A percentile compares a stretch with the other conserved stretches of the same genome.
These are phyloP conservation scores for Sebastes hopkinsi DNA, from an alignment of 2,797 vertebrate species.

Conservation along the genomic window DNA sequence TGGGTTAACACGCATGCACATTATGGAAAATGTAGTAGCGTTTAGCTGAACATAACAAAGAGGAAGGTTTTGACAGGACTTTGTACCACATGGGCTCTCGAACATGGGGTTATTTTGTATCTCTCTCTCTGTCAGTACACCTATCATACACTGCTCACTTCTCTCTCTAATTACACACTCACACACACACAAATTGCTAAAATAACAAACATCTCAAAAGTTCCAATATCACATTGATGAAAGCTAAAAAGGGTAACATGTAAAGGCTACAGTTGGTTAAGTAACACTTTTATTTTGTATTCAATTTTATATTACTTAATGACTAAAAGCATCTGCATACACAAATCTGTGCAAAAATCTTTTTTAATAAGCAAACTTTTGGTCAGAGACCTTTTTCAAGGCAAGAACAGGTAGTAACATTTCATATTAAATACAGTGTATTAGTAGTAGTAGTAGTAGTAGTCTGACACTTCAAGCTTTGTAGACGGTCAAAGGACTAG, in stretches of 20 bases:
- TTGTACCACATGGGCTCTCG: no score
- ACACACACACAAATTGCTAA: background rate
- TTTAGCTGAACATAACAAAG: no score
- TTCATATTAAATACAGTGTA: constrained; percentile 1
- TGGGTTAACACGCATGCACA: no score
- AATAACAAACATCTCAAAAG: background rate
- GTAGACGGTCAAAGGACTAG: background rate
- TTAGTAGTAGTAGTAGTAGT: no score
- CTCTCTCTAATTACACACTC: background rate
- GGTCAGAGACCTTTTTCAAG: background rate
- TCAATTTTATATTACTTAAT: background rate
- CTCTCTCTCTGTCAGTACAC: background rate
- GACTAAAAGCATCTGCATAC: background rate
- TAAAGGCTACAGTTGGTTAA: background rate
- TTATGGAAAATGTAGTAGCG: no score
- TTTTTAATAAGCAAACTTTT: background rate
- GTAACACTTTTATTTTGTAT: background rate
- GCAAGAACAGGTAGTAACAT: background rate
- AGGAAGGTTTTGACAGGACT: no score
- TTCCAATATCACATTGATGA: background rate
- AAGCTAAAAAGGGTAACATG: background rate
- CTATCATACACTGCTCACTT: background rate
- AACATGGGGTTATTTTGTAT: no score
- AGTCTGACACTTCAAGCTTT: background rate
- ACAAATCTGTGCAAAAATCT: background rate